Evolutionary conservation across 1,140 invertebrate genomes (phyloP), one percentile per base, ranked within the genome.

Genomic region (Ceratina japonica): DNA sequence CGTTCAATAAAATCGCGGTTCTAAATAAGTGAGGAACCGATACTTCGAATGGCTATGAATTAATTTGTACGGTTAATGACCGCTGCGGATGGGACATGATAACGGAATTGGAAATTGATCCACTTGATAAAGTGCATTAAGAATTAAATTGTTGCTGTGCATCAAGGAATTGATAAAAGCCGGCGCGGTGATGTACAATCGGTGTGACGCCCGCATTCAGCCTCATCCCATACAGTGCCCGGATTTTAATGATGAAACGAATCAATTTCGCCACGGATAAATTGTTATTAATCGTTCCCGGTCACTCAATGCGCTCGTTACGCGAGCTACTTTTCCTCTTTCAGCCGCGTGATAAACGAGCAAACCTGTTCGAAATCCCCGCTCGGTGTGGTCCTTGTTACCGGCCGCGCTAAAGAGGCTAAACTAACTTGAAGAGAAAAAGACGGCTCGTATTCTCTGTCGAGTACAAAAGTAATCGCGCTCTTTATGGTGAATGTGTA

Each of bases 241-340:
- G 27, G 37, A 79, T 83, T 84, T 83, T 84, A 69, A 79, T 84
- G 74, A 79, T 61, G 65, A 44, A 56, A 79, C 65, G 63, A 71
- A 79, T 79, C 75, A 78, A 83, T 84, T 72, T 54, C 24, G 24
- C 54, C 44, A 59, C 22, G 52, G 81, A 84, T 83, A 83, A 84
- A 84, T 79, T 77, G 81, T 79, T 74, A 79, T 84, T 83, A 83
- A 81, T 79, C 51, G 66, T 76, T 59, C 59, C 59, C 64, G 13
- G 15, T 10, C 56, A n/a, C 56, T 54, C 80, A 64, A 82, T 78
- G 71, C 64, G 44, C 44, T 79, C 27, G 75, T 37, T 44, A 16
- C 44, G 24, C 12, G 1, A 24, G n/a, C 18, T 49, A 58, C 63
- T 64, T 82, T 82, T 82, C 75, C 56, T 44, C 63, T 20, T 18